Evolutionary conservation across 2,113 vertebrate species (phyloP).

Genomic region (Connochaetes taurinus): DNA sequence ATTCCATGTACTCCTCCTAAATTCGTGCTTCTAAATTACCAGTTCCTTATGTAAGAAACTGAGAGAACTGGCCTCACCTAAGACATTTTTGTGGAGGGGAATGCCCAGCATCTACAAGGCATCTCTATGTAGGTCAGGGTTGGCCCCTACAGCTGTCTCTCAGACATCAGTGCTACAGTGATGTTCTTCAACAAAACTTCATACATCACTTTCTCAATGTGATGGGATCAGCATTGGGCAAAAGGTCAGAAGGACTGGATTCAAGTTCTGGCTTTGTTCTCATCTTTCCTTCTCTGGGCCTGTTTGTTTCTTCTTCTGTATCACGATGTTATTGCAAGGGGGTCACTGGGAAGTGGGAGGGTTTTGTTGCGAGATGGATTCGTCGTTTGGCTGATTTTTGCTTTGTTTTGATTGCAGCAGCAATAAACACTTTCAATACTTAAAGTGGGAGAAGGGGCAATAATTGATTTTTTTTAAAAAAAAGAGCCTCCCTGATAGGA

Average conservation of each 20-base stretch:
- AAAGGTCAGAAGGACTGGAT: background rate
- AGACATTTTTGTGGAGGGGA: background rate
- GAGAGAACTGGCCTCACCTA: background rate
- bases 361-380: background rate
- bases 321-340: background rate
- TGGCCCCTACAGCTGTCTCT: background rate
- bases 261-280: background rate
- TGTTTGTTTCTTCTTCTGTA: background rate
- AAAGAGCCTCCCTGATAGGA: background rate
- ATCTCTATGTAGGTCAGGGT: background rate
- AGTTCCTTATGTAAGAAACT: background rate
- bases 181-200: background rate
- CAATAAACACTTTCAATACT: background rate
- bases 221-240: background rate
- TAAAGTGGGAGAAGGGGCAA: background rate
- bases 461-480: background rate
- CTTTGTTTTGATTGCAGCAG: background rate
- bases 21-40: background rate
- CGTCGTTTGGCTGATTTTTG: background rate
- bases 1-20: background rate
- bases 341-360: background rate
- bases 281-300: background rate
- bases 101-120: background rate
- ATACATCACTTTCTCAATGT: background rate
- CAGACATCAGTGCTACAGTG: background rate